Conservation (phyloP, 1,140 invertebrate species). For the Lepidurus couesii region DNA sequence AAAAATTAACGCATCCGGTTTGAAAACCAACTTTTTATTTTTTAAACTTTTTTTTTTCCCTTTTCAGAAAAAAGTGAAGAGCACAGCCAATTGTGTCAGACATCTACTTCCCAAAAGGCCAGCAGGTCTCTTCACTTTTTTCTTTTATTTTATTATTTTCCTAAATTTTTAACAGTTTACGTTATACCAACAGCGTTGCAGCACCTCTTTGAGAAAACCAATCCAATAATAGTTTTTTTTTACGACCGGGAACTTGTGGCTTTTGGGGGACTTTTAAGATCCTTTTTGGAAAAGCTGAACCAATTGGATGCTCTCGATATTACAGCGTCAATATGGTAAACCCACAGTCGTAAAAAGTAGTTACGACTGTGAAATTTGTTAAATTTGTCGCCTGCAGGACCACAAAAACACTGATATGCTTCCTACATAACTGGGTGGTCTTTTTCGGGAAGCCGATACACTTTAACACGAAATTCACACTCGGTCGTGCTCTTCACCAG, state of each 20-base stretch:
- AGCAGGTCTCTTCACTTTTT: neutral
- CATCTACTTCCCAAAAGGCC: neutral
- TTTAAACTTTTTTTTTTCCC: neutral
- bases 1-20: conserved; percentile 11
- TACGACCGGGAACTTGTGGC: neutral
- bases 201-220: neutral
- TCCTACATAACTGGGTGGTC: neutral
- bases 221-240: neutral
- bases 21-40: neutral
- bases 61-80: neutral
- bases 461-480: conserved; percentile 10
- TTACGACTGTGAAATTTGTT: neutral
- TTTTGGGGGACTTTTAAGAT: neutral
- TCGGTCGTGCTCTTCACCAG: conserved; percentile 10
- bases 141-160: neutral
- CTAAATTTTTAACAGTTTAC: neutral
- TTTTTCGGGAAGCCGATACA: neutral
- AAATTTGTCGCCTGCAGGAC: neutral
- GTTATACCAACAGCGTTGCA: neutral
- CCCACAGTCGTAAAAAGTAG: conserved; percentile 3
- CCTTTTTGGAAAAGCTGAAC: neutral
- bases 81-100: neutral
- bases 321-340: neutral
- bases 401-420: neutral
- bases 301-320: neutral